A percentile compares a stretch with the other conserved stretches of the same genome.
Evolutionary conservation across 2,888 invertebrate species (phyloP).

Genomic region (Spodoptera picta): DNA sequence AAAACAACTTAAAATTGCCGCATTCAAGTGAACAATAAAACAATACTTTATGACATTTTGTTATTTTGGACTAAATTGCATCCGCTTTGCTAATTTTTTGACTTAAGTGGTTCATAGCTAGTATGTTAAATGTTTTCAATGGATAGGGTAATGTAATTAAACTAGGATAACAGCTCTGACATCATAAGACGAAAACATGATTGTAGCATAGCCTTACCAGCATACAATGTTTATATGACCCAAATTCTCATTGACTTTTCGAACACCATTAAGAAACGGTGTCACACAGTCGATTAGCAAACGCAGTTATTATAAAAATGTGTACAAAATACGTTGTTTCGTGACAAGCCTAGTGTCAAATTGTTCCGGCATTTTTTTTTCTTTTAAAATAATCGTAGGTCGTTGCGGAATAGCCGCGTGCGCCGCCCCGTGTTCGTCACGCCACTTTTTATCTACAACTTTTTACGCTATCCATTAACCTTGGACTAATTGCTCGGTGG

Average conservation of each 20-base stretch:
- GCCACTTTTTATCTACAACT: constrained; percentile 72
- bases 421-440: constrained; percentile 69
- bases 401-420: constrained; percentile 75
- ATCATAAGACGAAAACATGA: too few species aligned
- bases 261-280: constrained; percentile 32
- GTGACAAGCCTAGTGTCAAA: constrained; percentile 55
- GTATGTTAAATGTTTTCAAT: too few species aligned
- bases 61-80: too few species aligned
- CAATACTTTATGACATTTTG: too few species aligned
- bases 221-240: constrained; percentile 23
- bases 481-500: constrained; percentile 76
- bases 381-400: constrained; percentile 56
- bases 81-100: too few species aligned
- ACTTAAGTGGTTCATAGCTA: too few species aligned
- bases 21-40: too few species aligned
- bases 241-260: constrained; percentile 23
- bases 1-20: too few species aligned
- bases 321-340: constrained; percentile 51
- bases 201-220: too few species aligned
- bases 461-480: constrained; percentile 74
- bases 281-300: constrained; percentile 46
- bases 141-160: too few species aligned
- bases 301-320: constrained; percentile 40
- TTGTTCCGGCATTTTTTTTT: constrained; percentile 67
- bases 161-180: too few species aligned